Evolutionary conservation across 2,797 vertebrate genomes (phyloP), one percentile per base, ranked within the genome.

Genomic region (Parotocinclus haroldoi): DNA sequence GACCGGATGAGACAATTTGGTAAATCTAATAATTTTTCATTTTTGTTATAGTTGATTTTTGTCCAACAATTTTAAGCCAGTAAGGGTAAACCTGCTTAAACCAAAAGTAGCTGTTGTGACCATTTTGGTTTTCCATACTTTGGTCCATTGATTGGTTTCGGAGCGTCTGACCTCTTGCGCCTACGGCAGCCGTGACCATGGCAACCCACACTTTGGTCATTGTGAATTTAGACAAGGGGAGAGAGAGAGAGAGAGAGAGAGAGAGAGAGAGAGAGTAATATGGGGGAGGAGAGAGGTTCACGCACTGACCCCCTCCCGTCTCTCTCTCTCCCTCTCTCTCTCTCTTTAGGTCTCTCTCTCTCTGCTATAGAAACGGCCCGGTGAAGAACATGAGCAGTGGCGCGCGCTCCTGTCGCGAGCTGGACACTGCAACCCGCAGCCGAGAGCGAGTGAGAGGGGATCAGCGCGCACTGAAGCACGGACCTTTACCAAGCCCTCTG

Each of bases 101-200:
- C n/a, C n/a, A n/a, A n/a, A n/a, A n/a, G n/a, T n/a, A n/a, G n/a
- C 27, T 16, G 27, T 16, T 62, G 52, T 44, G 61, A 3, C 50
- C 39, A 39, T 44, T 53, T 56, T 56, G 11, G 63, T 49, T 44
- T 56, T 18, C 53, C 63, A 66, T 16, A 66, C 14, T n/a, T n/a
- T n/a, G 87, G 86, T 90, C 89, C 87, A 87, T 89, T 92, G 90
- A 90, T 82, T 86, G 87, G 88, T n/a, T n/a, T n/a, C n/a, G n/a
- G n/a, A 72, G 86, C 14, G 68, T 84, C 87, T 90, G 90, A 91
- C 89, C 90, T 88, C 86, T 84, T 84, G 88, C 58, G 75, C 64
- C 90, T 89, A 84, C 88, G 84, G 91, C 92, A 91, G 91, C 91
- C 85, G 88, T 92, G 85, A 89, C 92, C 89, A 92, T 91, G 89